These are phyloP conservation scores for Rhinolophus sinicus DNA, from an alignment of 2,113 vertebrate species.

Conservation along the genomic window DNA sequence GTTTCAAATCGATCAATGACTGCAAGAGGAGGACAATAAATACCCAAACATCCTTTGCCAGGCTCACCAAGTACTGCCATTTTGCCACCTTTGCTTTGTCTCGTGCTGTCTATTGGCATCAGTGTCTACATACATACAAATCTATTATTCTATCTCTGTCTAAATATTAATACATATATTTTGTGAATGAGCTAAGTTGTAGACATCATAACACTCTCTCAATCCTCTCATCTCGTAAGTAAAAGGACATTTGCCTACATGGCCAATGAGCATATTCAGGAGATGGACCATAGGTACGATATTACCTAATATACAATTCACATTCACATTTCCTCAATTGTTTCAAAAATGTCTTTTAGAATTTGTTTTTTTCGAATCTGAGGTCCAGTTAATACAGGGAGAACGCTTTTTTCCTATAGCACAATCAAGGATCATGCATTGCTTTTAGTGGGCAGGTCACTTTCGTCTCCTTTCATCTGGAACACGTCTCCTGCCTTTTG, in stretches of 20 bases:
- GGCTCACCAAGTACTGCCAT: not conserved
- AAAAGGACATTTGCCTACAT: not conserved
- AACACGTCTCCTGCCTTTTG: not conserved
- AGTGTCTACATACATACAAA: not conserved
- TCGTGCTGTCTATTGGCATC: not conserved
- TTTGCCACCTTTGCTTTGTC: not conserved
- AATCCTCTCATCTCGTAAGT: not conserved
- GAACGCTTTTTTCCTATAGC: too few relatives aligned
- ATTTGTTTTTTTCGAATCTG: not conserved
- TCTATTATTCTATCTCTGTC: too few relatives aligned
- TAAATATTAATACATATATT: not conserved
- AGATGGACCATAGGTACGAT: too few relatives aligned
- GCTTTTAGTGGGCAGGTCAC: not conserved
- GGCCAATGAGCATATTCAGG: not conserved
- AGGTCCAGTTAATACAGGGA: not conserved
- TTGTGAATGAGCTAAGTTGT: too few relatives aligned
- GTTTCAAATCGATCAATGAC: not conserved
- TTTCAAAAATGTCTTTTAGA: not conserved
- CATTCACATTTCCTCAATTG: not conserved
- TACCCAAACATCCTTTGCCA: rapidly evolving
- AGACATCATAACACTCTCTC: not conserved
- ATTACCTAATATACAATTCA: too few relatives aligned
- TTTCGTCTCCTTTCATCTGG: not conserved
- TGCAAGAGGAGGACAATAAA: not conserved
- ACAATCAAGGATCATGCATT: rapidly evolving